Conservation (phyloP, 2,888 invertebrate species). For the Dryobotodes eremita region DNA sequence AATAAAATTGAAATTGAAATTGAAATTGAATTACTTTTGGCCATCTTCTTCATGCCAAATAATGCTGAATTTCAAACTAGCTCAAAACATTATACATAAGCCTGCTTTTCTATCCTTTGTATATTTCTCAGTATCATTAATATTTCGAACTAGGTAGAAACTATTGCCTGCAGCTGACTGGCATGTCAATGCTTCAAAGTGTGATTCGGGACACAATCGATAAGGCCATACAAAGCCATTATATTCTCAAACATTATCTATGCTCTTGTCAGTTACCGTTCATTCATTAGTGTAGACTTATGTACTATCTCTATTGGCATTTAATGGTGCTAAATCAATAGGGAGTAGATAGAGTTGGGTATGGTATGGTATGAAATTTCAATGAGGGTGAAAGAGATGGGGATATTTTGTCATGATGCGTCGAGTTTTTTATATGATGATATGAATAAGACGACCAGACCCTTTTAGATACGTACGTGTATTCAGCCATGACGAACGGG, state of each 20-base stretch:
- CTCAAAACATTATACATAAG: neutral
- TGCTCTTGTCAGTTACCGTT: slow-evolving; percentile 47
- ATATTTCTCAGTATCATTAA: neutral
- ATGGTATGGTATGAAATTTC: neutral
- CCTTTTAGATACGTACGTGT: too few relatives aligned
- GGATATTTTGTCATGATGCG: neutral
- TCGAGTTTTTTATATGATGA: too few relatives aligned
- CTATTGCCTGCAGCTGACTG: slow-evolving; percentile 24
- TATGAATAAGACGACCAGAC: too few relatives aligned
- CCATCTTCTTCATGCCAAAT: neutral
- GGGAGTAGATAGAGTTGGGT: slow-evolving; percentile 8
- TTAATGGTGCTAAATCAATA: slow-evolving; percentile 55
- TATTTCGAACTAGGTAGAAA: neutral
- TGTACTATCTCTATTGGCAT: slow-evolving; percentile 26
- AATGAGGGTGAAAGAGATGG: neutral
- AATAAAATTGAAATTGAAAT: too few relatives aligned
- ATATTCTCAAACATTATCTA: slow-evolving; percentile 54
- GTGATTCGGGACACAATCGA: slow-evolving; percentile 48
- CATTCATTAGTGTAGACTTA: slow-evolving; percentile 39
- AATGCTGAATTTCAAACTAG: neutral
- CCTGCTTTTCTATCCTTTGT: neutral
- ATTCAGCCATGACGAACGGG: too few relatives aligned
- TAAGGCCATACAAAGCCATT: slow-evolving; percentile 48
- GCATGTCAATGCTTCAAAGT: slow-evolving; percentile 26
- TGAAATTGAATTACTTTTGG: neutral